Percentiles rank a stretch among this genome's conserved stretches.
Conservation (phyloP, 35 echinoderm and acorn worm species). For the Lytechinus variegatus region DNA sequence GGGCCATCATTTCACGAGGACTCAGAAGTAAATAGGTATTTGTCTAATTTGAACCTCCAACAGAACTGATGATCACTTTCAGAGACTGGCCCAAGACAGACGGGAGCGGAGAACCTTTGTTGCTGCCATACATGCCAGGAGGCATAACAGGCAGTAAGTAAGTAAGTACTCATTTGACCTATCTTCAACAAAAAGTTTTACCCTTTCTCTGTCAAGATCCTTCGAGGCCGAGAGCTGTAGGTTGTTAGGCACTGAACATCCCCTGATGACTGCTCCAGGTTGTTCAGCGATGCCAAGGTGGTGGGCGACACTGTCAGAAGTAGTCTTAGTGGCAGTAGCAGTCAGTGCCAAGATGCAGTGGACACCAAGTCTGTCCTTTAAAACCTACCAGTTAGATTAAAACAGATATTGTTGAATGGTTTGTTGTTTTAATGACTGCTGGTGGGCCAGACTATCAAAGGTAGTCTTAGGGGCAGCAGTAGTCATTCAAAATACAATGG, state of each 20-base stretch:
- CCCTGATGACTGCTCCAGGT: constrained; percentile 77
- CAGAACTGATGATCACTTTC: too few relatives aligned
- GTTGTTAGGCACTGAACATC: constrained; percentile 84
- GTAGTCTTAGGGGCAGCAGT: constrained; percentile 92
- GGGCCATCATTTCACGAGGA: too few relatives aligned
- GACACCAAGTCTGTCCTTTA: constrained; percentile 89
- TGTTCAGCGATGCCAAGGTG: constrained; percentile 79
- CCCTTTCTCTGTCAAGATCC: constrained; percentile 81
- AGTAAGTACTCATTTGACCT: too few relatives aligned
- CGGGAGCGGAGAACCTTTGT: too few relatives aligned
- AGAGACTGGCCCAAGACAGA: too few relatives aligned
- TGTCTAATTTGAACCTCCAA: too few relatives aligned
- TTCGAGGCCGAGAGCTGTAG: constrained; percentile 81
- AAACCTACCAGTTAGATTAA: constrained; percentile 61
- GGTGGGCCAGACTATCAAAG: constrained; percentile 79
- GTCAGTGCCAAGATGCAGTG: constrained; percentile 92
- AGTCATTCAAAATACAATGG: constrained; percentile 52
- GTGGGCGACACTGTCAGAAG: constrained; percentile 81
- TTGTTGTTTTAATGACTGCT: neutral
- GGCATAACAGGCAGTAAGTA: too few relatives aligned
- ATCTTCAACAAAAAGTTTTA: neutral
- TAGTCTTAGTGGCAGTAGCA: constrained; percentile 91
- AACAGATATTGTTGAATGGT: neutral
- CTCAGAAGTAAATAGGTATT: too few relatives aligned
- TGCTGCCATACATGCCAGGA: too few relatives aligned